Base-by-base conservation (phyloP, 2,113 vertebrate species). In the Lycaon pictus region DNA sequence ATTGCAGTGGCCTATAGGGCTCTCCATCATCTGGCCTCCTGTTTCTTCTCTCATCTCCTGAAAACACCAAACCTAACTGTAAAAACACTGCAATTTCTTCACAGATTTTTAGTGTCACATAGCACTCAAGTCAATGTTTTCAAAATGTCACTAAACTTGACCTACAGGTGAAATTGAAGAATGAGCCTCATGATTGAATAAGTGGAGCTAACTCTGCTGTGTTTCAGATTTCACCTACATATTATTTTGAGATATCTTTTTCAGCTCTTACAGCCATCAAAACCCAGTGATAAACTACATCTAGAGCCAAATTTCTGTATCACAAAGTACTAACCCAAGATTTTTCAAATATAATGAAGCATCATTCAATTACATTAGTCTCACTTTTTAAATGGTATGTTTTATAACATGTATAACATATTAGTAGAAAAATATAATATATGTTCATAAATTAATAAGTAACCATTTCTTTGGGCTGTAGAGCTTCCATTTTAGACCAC, bases 341-440 rank as follows among this genome's bases (percentile, higher is more conserved):
- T 79, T 84, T 93, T 93, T 84, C 71, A 85, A 89, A 63, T 84
- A 5, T 35, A 79, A 23, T 56, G 79, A 79, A 69, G 9, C 23
- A 90, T 67, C 67, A 23, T 79, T 95, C 15, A 90, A 2, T 90
- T 95, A 12, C 19, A 85, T 81, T 74, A 76, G 2, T 71, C 79
- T 92, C 43, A 77, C 22, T 79, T 89, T 84, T 89, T 48, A 0
- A 63, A 62, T 77, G 56, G 25, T 55, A n/a, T 2, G 2, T 72
- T 79, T 89, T 35, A 71, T 69, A 63, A 53, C 67, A 25, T 92
- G 4, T 20, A 81, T 76, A 82, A 37, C 37, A 63, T 77, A 48
- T n/a, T 69, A 55, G 25, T 80, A 86, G 56, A 90, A 63, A 92
- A 58, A 48, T 72, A 5, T 13, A 96, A 13, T 79, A 67, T 51